These are phyloP conservation scores for Homarus gammarus DNA, from an alignment of 2,888 invertebrate genomes.

Conservation along the genomic window DNA sequence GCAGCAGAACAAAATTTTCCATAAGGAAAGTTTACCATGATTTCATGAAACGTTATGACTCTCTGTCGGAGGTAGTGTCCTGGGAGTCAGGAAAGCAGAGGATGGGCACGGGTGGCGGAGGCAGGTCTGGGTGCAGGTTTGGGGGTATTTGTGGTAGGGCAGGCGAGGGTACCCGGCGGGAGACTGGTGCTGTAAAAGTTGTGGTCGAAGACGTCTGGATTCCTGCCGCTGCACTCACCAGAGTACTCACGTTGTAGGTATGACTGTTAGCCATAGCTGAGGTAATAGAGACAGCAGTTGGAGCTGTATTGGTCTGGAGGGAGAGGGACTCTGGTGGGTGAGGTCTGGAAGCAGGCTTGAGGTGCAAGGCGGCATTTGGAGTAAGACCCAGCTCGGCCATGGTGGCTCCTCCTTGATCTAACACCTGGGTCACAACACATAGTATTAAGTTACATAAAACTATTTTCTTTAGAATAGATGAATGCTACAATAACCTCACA, in stretches of 20 bases:
- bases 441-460: not conserved
- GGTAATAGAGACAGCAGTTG: not conserved
- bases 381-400: constrained; percentile 74
- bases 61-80: constrained; percentile 33
- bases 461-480: too few species aligned
- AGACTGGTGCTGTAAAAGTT: not conserved
- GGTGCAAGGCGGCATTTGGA: constrained; percentile 74
- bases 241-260: not conserved
- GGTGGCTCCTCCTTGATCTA: constrained; percentile 63
- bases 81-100: constrained; percentile 71
- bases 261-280: not conserved
- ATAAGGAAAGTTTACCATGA: not conserved
- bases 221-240: not conserved
- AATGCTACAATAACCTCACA: too few species aligned
- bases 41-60: constrained; percentile 28
- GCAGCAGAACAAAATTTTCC: not conserved
- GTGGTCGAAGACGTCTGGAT: not conserved
- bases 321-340: constrained; percentile 58
- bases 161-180: constrained; percentile 67
- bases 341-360: constrained; percentile 61
- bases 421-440: constrained; percentile 46
- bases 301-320: constrained; percentile 12
- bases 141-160: constrained; percentile 74
- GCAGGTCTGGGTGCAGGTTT: constrained; percentile 74
- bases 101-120: constrained; percentile 61